Evolutionary conservation across 2,797 vertebrate species (phyloP).

Genomic region (Myotis daubentonii): DNA sequence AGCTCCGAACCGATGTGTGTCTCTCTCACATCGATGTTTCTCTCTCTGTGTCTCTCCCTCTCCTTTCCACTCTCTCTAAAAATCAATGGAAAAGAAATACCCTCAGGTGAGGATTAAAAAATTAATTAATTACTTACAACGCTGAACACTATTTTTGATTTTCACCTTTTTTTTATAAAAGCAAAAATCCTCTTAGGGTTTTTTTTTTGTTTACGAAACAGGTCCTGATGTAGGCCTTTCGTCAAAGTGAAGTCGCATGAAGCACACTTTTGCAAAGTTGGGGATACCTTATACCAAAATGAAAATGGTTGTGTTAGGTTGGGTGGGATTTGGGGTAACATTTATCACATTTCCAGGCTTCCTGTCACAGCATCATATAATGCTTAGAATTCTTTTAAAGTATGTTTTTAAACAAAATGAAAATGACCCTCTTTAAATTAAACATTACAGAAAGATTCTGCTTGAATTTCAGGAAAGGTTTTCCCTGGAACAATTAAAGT

Average conservation of each 20-base stretch:
- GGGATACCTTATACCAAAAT: not conserved
- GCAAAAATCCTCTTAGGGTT: not conserved
- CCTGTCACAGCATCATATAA: not conserved
- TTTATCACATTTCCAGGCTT: not conserved
- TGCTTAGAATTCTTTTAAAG: not conserved
- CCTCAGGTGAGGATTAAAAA: too few relatives aligned
- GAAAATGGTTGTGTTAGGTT: not conserved
- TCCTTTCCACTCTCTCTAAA: too few relatives aligned
- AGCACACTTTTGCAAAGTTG: not conserved
- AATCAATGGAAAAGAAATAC: too few relatives aligned
- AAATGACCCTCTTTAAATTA: not conserved
- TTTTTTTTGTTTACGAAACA: not conserved
- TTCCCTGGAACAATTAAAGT: conserved; percentile 28
- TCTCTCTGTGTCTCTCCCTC: too few relatives aligned
- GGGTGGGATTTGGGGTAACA: not conserved
- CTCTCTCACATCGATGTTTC: too few relatives aligned
- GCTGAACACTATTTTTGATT: not conserved
- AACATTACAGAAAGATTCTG: conserved; percentile 40
- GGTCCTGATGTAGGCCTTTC: not conserved
- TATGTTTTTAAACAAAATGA: not conserved
- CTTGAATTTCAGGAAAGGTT: conserved; percentile 78
- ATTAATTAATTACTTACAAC: not conserved
- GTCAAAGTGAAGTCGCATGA: not conserved
- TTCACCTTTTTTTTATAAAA: not conserved
- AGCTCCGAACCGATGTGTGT: too few relatives aligned